Base-by-base conservation (phyloP, 2,797 vertebrate genomes). In the Cheracebus regulus region DNA sequence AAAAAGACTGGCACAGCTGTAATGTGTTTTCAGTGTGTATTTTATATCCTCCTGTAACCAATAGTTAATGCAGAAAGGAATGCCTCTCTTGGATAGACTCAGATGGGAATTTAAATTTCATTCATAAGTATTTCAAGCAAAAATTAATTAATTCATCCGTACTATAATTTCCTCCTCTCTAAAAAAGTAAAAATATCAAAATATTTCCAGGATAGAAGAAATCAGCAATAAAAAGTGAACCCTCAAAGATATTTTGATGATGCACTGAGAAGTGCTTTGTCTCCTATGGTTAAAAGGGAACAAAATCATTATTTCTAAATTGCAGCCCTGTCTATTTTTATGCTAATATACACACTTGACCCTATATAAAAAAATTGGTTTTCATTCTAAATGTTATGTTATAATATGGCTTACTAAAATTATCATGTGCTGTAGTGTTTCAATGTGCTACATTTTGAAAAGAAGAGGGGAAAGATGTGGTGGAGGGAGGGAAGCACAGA, bases 1-100 rank as follows among this genome's bases (percentile, higher is more conserved):
- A 96, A 97, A 98, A 96, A 97, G 95, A 97, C 70, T 94, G 48
- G 95, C 98, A 98, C 98, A 98, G 98, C 98, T 98, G 98, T 97
- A 97, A 98, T 90, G 24, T 96, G 98, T 98, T 98, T 98, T 98
- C 98, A 96, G 88, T 98, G 98, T 97, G 96, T 97, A 97, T 73
- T 95, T 57, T 48, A 87, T 96, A 70, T 94, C 90, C 86, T 98
- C 87, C 96, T 96, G 83, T 98, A 98, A 97, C 93, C 84, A 96
- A 78, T 72, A 96, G 84, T 96, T 88, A 96, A 9, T 50, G 82
- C 48, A 98, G 86, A 97, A 97, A 84, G n/a, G 52, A 96, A 64
- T 73, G 24, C 33, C 14, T 96, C n/a, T 82, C 67, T 98, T 97
- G 98, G 94, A 98, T 87, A 95, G 96, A 84, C 58, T 96, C 39